Base-by-base conservation (phyloP, 2,797 vertebrate species). In the Bucorvus abyssinicus region DNA sequence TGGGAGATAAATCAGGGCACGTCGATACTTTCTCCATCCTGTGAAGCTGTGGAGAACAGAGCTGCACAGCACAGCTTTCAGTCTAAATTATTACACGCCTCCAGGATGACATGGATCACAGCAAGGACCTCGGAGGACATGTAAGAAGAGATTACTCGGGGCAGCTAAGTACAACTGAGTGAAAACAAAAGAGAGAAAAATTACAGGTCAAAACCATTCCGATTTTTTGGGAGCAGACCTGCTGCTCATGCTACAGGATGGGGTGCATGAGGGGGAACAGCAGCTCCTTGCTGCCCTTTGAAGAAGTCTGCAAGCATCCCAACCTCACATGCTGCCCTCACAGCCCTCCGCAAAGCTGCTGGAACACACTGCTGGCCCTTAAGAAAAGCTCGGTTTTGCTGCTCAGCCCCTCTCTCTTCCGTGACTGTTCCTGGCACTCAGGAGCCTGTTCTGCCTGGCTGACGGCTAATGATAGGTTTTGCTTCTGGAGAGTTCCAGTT, bases 401-500 rank as follows among this genome's bases (percentile, higher is more conserved):
- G 47, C 60, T 93, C 21, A 12, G 38, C 15, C 21, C 15, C 32
- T n/a, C 53, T 91, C 20, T 34, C 59, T 78, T 49, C 73, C 6
- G 2, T 32, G 69, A n/a, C 34, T 44, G 42, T 12, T 91, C 57
- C 67, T 57, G 75, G 86, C 59, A 38, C 84, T 65, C 45, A 2
- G 53, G 57, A 91, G 64, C 74, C 64, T 0, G 6, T 67, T 95
- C 93, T 92, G 86, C 90, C 89, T 82, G 81, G 64, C 68, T 93
- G 74, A 3, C 75, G 70, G 81, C 78, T 94, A 95, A 95, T 87
- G 86, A 94, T 24, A 90, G 87, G 92, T 84, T 94, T 80, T 17
- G 26, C 86, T 95, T 80, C 60, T 89, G 60, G 32, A 78, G 56
- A 94, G 87, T 12, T 87, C 82, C 84, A 90, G 81, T 63, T 87